Evolutionary conservation across 2,113 vertebrate species (phyloP), one percentile per base, ranked within the genome.

Genomic region (Athene cunicularia): DNA sequence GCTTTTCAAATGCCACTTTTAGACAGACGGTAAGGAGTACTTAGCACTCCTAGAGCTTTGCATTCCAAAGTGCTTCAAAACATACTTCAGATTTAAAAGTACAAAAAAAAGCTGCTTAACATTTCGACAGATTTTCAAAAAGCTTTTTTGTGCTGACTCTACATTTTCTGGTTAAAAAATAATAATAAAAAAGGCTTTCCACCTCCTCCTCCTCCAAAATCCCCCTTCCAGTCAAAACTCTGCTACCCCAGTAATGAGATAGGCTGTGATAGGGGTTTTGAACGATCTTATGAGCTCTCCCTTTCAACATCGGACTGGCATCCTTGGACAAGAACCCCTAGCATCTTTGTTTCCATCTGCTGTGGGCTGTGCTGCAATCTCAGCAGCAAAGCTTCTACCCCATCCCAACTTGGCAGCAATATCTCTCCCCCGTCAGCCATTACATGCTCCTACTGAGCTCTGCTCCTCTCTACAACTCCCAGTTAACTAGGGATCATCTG

Each of bases 21-120:
- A 95, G 85, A 73, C 60, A 92, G 87, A 93, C 3, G n/a, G 91
- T 91, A 90, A 93, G 72, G 90, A 95, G 92, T 90, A 86, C 86
- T 91, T 96, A 82, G 82, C 84, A 84, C 91, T 95, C 85, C 94
- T 88, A 94, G 89, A 92, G 85, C 95, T 96, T 90, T 97, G 82
- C 85, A 80, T 96, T 93, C 89, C 97, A 90, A 92, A 97, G 96
- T 97, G 94, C 94, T 97, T 97, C 91, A 93, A 90, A 94, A 92
- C 75, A 91, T 96, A 95, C 92, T 95, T 95, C 73, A 79, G 93
- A 87, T 72, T 94, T 88, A 95, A 96, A 94, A 89, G 94, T 19
- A 74, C 59, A 67, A 88, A 59, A 96, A 94, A 96, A 83, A 84
- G 27, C 94, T 80, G 53, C 83, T 95, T 95, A 97, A 89, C 74